Percentiles rank a stretch among this genome's conserved stretches.
Evolutionary conservation across 1,140 invertebrate species (phyloP).

Genomic region (Archivesica marissinica): DNA sequence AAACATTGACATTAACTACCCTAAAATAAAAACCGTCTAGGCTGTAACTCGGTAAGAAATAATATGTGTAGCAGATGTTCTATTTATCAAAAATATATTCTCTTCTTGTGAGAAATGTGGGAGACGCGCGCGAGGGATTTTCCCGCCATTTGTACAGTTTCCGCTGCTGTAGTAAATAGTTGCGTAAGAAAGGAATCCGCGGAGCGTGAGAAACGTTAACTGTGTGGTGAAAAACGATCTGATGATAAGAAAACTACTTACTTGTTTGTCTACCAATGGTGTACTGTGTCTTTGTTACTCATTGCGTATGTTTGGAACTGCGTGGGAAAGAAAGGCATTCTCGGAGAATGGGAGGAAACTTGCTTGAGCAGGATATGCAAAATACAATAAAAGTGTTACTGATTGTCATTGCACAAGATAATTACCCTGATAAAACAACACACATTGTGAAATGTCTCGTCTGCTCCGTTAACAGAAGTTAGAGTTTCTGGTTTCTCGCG

Average conservation of each 20-base stretch:
- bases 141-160: constrained; percentile 57
- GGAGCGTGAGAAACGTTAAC: constrained; percentile 47
- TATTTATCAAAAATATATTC: constrained; percentile 35
- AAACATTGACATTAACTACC: constrained; percentile 16
- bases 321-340: constrained; percentile 13
- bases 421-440: constrained; percentile 42
- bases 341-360: constrained; percentile 2
- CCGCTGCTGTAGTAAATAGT: constrained; percentile 52
- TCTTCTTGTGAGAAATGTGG: constrained; percentile 42
- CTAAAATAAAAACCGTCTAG: constrained; percentile 26
- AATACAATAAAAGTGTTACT: constrained; percentile 48
- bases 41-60: constrained; percentile 5
- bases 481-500: no score
- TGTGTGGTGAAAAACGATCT: constrained; percentile 54
- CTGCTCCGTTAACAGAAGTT: constrained; percentile 7
- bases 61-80: constrained; percentile 52
- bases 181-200: constrained; percentile 55
- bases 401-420: constrained; percentile 31
- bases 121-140: constrained; percentile 42
- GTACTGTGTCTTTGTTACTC: constrained; percentile 38
- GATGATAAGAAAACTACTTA: constrained; percentile 33
- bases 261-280: constrained; percentile 36
- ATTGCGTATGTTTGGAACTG: constrained; percentile 23
- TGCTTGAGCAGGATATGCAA: constrained; percentile 18
- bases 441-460: neutral